These are phyloP conservation scores for Eupithecia inturbata DNA, from an alignment of 2,888 invertebrate genomes.

Conservation along the genomic window DNA sequence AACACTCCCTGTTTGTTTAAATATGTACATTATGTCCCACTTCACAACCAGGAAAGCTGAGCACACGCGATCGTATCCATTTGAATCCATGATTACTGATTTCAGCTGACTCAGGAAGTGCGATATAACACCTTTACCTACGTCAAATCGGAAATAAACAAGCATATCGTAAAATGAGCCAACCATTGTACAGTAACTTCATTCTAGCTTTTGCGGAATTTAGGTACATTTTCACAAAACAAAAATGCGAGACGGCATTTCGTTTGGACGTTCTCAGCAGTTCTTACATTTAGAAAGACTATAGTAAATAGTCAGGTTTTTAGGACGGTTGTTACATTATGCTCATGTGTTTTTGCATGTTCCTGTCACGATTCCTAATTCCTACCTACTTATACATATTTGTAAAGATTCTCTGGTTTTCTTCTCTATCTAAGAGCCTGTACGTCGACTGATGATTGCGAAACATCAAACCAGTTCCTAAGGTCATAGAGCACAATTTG, in stretches of 20 bases:
- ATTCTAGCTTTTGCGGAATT: background rate
- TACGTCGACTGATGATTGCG: slow-evolving; percentile 27
- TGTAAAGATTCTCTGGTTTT: background rate
- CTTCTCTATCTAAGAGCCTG: background rate
- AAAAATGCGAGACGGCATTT: background rate
- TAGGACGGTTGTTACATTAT: background rate
- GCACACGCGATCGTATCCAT: slow-evolving; percentile 60
- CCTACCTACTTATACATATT: background rate
- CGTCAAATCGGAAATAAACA: slow-evolving; percentile 2
- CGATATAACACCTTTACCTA: background rate
- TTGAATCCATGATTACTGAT: slow-evolving; percentile 63
- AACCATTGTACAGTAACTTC: background rate
- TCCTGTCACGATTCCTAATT: background rate
- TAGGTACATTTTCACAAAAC: no score
- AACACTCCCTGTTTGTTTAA: slow-evolving; percentile 60
- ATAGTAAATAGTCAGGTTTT: background rate
- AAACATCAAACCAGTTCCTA: slow-evolving; percentile 33
- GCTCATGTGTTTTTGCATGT: background rate
- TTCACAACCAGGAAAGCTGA: slow-evolving; percentile 72
- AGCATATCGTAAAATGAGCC: background rate
- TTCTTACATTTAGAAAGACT: background rate
- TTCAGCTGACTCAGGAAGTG: slow-evolving; percentile 48
- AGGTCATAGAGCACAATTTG: slow-evolving; percentile 34
- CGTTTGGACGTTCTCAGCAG: background rate
- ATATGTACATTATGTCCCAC: slow-evolving; percentile 75